Base-by-base conservation (phyloP, 2,888 invertebrate genomes). In the Leptarthrus brevirostris region DNA sequence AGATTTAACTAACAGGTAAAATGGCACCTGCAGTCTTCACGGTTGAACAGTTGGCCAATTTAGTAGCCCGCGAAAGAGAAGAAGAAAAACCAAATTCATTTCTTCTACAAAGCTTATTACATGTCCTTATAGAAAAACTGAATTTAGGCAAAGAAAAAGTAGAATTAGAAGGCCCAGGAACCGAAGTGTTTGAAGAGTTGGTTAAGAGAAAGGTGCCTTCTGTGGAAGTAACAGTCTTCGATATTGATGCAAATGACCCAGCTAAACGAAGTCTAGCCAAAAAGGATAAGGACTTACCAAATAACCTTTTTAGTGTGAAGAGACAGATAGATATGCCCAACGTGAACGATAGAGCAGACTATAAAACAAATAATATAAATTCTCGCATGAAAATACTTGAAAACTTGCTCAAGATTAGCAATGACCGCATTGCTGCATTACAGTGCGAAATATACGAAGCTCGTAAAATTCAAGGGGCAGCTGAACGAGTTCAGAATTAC, bases 31-130 rank as follows among this genome's bases (percentile, higher is more conserved):
- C 24, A 16, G 5, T 2, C 6, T 10, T 69, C 4, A 69, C 52
- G 1, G 69, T 69, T 10, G 26, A 24, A 2, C 89, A 91, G 80
- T 89, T 93, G 86, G 89, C 93, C 69, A 92, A 93, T 81, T 84
- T 93, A 78, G 91, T 93, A 8, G 87, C 93, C 53, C 91, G 91
- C 54, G 88, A 90, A 1, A 92, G 93, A 1, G 93, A 92, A 88
- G 84, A 89, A 4, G 93, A 93, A 0, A 88, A 90, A 1, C 91
- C 94, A 16, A 93, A 94, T 83, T 92, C 93, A 81, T 90, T 90
- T 78, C 88, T 93, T 78, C 87, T 94, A 12, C 91, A 92, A 78
- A 88, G 91, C 1, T 87, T 93, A 12, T 87, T 94, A 10, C 91
- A 91, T 79, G 90, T 90, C 75, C 83, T 92, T 3, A 74, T 71